Evolutionary conservation across 2,113 vertebrate genomes (phyloP).

Genomic region (Oncorhynchus gorbuscha): DNA sequence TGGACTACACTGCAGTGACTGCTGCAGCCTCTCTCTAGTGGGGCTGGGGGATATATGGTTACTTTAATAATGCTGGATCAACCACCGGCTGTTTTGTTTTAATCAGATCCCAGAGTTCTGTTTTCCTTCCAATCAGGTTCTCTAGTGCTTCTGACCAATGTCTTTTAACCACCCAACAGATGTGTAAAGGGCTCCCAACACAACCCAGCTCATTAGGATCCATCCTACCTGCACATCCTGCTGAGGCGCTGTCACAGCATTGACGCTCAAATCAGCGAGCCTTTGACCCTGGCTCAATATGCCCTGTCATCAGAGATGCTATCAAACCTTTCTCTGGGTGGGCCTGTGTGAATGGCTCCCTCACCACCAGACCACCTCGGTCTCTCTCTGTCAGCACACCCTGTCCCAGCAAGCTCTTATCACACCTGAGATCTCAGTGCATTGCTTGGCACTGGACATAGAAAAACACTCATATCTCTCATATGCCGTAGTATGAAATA

Average conservation of each 20-base stretch:
- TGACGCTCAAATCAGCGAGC: constrained; percentile 47
- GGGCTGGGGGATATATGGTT: constrained; percentile 37
- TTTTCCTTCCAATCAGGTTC: constrained; percentile 52
- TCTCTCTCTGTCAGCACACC: constrained; percentile 23
- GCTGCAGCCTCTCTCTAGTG: constrained; percentile 8
- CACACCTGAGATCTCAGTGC: constrained; percentile 19
- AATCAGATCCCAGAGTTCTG: constrained; percentile 46
- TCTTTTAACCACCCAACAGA: not conserved
- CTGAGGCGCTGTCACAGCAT: constrained; percentile 12
- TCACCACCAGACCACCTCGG: constrained; percentile 41
- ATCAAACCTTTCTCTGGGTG: constrained; percentile 52
- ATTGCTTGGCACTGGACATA: constrained; percentile 30
- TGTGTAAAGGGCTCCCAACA: not conserved
- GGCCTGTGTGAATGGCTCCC: constrained; percentile 19
- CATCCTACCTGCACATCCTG: constrained; percentile 12
- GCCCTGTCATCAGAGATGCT: constrained; percentile 48
- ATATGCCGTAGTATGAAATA: too few relatives aligned
- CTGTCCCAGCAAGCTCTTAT: constrained; percentile 29
- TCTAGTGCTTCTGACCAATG: constrained; percentile 42
- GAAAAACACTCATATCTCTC: constrained; percentile 5
- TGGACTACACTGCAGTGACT: constrained; percentile 17
- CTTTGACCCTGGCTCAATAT: constrained; percentile 45
- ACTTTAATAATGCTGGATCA: constrained; percentile 55
- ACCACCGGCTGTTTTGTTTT: constrained; percentile 48
- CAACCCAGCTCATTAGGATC: not conserved